Percentiles rank a stretch among this genome's conserved stretches.
These are phyloP conservation scores for Muscicapa comitata DNA, from an alignment of 2,797 vertebrate genomes.

Conservation along the genomic window DNA sequence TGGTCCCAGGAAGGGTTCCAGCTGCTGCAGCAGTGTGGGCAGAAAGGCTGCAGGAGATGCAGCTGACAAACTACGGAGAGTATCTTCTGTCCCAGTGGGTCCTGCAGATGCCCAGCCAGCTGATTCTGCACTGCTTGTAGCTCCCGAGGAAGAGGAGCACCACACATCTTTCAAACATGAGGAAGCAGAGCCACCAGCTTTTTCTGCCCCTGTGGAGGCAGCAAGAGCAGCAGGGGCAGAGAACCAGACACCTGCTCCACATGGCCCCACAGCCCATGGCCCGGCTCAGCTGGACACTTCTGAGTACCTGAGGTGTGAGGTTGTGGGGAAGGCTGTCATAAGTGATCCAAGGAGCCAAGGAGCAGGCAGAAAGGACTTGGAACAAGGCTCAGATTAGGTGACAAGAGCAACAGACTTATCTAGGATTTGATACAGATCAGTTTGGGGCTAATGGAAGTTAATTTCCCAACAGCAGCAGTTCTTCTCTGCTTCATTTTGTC, in stretches of 20 bases:
- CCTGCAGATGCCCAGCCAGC: neutral
- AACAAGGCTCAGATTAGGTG: no score
- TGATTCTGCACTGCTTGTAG: neutral
- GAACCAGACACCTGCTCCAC: neutral
- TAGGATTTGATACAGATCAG: no score
- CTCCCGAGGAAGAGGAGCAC: accelerated
- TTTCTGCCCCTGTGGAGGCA: accelerated
- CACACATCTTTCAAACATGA: neutral
- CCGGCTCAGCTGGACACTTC: neutral
- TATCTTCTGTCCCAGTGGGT: neutral
- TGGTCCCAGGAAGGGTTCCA: neutral
- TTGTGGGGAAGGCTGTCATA: no score
- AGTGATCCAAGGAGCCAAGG: no score
- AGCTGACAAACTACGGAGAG: neutral
- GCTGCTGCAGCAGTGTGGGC: neutral
- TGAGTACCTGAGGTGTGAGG: no score
- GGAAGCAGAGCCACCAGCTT: neutral
- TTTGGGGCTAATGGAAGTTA: no score
- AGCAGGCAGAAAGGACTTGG: no score
- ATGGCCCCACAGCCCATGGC: accelerated
- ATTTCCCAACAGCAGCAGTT: no score
- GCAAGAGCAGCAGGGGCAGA: neutral
- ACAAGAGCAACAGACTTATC: no score
- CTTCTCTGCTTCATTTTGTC: no score
- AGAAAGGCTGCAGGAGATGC: neutral